Conservation (phyloP, 2,113 vertebrate species). For the Upupa epops region DNA sequence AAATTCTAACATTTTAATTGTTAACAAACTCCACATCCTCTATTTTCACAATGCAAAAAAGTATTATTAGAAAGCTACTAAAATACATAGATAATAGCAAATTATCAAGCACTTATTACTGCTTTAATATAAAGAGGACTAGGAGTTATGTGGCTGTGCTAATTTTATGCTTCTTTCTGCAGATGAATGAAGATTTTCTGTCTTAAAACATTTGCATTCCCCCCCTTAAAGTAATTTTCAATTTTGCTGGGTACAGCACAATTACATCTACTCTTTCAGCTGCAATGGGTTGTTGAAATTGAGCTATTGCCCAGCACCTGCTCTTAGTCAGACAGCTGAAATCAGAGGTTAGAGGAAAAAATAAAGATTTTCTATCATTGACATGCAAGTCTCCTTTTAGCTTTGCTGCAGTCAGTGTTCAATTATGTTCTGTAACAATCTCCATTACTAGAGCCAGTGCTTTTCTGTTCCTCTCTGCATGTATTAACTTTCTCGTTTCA, state of each 20-base stretch:
- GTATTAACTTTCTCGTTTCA: constrained; percentile 41
- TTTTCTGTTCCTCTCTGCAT: constrained; percentile 43
- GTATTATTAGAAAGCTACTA: background rate
- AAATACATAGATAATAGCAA: background rate
- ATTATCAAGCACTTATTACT: background rate
- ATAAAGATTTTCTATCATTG: constrained; percentile 66
- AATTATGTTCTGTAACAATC: constrained; percentile 58
- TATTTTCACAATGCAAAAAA: background rate
- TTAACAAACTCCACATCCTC: background rate
- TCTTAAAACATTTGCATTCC: constrained; percentile 45
- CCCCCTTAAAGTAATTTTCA: constrained; percentile 49
- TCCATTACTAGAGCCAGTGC: constrained; percentile 43
- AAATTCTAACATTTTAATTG: background rate
- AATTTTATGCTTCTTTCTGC: constrained; percentile 49
- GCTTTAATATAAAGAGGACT: constrained; percentile 6
- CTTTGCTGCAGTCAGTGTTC: constrained; percentile 67
- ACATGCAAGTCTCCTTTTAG: constrained; percentile 70
- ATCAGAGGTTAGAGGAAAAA: constrained; percentile 58
- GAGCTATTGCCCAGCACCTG: constrained; percentile 65
- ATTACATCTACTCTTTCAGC: constrained; percentile 60
- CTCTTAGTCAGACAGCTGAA: constrained; percentile 68
- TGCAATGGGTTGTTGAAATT: constrained; percentile 54
- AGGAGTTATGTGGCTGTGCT: constrained; percentile 23
- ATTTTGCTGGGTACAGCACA: constrained; percentile 61
- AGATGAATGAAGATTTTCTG: constrained; percentile 54